A percentile compares a stretch with the other conserved stretches of the same genome.
These are phyloP conservation scores for Solea senegalensis DNA, from an alignment of 2,113 vertebrate species.

Conservation along the genomic window DNA sequence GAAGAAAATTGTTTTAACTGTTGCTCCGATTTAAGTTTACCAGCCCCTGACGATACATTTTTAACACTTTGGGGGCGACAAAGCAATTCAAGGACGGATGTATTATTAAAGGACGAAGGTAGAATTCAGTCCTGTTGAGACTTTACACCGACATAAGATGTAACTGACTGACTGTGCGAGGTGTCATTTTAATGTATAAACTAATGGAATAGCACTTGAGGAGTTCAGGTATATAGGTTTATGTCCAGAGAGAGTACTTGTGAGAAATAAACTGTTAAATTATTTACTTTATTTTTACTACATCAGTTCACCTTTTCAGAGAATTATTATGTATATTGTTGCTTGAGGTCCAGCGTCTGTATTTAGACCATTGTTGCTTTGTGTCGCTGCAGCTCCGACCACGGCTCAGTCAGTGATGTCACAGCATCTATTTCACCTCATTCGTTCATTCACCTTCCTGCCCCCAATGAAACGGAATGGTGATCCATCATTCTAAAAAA, in stretches of 20 bases:
- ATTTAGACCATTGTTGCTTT: background rate
- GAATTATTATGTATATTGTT: too few species aligned
- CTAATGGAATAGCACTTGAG: too few species aligned
- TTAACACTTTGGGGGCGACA: too few species aligned
- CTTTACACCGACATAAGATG: background rate
- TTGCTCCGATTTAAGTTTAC: background rate
- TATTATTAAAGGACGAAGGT: too few species aligned
- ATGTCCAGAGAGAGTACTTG: too few species aligned
- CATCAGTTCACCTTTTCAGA: too few species aligned
- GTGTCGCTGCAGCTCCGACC: conserved; percentile 6
- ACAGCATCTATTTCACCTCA: conserved; percentile 7
- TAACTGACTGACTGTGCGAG: background rate
- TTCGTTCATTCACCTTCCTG: conserved; percentile 23
- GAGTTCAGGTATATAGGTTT: too few species aligned
- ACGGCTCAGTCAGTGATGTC: conserved; percentile 30
- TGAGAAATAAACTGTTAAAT: too few species aligned
- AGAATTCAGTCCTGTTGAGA: too few species aligned
- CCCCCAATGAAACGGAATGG: background rate
- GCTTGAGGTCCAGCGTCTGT: background rate
- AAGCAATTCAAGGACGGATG: too few species aligned
- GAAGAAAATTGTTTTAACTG: background rate
- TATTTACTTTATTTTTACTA: too few species aligned
- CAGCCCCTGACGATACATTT: too few species aligned
- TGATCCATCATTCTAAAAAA: conserved; percentile 41
- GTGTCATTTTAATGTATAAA: background rate